Evolutionary conservation across 2,113 vertebrate genomes (phyloP).

Genomic region (Eleginops maclovinus): DNA sequence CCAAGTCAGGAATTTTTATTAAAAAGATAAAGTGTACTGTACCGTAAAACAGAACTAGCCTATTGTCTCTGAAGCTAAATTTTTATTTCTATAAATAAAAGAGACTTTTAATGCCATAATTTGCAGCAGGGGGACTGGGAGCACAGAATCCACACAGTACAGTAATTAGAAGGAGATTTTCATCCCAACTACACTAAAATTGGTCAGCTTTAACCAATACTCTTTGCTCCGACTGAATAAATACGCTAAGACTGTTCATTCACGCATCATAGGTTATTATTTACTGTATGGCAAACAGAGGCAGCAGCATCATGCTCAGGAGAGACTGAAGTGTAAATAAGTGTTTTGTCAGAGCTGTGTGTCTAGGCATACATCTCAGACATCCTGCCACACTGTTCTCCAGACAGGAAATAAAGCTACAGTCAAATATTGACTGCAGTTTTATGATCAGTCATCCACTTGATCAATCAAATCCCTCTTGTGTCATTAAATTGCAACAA

Average conservation of each 20-base stretch:
- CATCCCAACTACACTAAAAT: conserved; percentile 67
- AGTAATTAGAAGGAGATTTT: conserved; percentile 77
- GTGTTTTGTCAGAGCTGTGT: conserved; percentile 65
- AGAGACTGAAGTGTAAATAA: conserved; percentile 68
- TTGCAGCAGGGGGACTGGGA: conserved; percentile 65
- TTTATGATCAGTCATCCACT: conserved; percentile 80
- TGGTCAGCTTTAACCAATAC: conserved; percentile 78
- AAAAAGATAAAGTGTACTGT: conserved; percentile 84
- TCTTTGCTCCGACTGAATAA: conserved; percentile 66
- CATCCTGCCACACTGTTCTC: conserved; percentile 50
- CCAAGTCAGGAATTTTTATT: conserved; percentile 85
- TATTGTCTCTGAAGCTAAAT: conserved; percentile 80
- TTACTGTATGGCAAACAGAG: conserved; percentile 62
- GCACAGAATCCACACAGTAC: conserved; percentile 65
- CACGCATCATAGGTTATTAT: conserved; percentile 61
- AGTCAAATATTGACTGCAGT: conserved; percentile 77
- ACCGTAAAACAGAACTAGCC: conserved; percentile 75
- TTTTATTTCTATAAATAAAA: conserved; percentile 82
- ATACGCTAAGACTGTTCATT: conserved; percentile 60
- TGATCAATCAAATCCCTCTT: conserved; percentile 82
- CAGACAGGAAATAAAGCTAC: conserved; percentile 67
- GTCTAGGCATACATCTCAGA: conserved; percentile 57
- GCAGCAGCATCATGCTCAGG: conserved; percentile 50
- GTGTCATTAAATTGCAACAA: conserved; percentile 79
- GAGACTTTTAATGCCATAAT: conserved; percentile 75